phyloP scores from a whole-genome alignment of 2,113 vertebrate genomes.

The Dicentrarchus labrax region DNA sequence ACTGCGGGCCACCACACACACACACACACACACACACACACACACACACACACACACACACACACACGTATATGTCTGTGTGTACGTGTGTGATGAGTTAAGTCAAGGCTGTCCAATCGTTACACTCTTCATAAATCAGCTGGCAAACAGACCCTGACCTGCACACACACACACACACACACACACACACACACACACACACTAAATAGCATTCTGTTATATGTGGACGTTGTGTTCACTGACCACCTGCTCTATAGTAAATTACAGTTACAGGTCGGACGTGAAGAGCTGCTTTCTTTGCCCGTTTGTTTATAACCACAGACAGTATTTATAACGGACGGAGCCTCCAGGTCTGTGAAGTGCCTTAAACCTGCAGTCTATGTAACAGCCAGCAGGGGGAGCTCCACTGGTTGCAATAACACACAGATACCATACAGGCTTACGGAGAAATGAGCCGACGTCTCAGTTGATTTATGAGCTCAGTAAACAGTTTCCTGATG shows the following conservation, averaged over 20 bases:
- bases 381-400: no score
- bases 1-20: slow-evolving; percentile 83
- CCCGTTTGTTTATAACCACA: not conserved
- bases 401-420: no score
- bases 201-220: not conserved
- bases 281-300: not conserved
- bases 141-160: slow-evolving; percentile 55
- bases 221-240: slow-evolving; percentile 51
- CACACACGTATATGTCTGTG: slow-evolving; percentile 31
- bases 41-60: slow-evolving; percentile 43
- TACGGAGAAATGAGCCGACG: no score
- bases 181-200: slow-evolving; percentile 23
- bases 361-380: no score
- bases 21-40: slow-evolving; percentile 44
- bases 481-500: no score
- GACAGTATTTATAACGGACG: no score
- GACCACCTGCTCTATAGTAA: slow-evolving; percentile 46
- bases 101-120: slow-evolving; percentile 73
- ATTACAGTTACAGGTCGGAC: not conserved
- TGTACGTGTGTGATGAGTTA: slow-evolving; percentile 55
- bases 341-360: no score
- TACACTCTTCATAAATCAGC: slow-evolving; percentile 77
- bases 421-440: no score
- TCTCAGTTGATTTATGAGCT: no score
- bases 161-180: slow-evolving; percentile 34